These are phyloP conservation scores for Trachops cirrhosus DNA, from an alignment of 2,797 vertebrate genomes.

Conservation along the genomic window DNA sequence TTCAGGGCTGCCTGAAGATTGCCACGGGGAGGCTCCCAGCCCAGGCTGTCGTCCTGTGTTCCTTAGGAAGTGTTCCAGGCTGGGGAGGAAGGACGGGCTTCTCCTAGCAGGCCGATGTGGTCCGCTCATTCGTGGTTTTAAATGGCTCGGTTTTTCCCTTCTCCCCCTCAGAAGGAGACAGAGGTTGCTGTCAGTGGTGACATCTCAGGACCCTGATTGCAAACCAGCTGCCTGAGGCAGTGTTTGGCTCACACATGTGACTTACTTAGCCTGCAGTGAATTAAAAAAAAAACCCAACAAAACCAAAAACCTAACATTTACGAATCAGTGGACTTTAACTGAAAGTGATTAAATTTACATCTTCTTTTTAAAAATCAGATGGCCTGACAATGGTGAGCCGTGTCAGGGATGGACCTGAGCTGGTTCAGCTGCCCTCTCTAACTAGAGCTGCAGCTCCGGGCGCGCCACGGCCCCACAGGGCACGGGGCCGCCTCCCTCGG, in stretches of 20 bases:
- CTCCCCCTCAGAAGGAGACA: background rate
- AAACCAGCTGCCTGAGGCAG: background rate
- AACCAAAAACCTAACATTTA: background rate
- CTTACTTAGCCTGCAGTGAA: background rate
- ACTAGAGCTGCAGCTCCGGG: accelerated
- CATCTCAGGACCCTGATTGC: background rate
- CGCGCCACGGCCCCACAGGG: accelerated
- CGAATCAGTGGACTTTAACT: background rate
- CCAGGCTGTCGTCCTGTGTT: background rate
- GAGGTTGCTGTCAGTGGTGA: slow-evolving; percentile 1
- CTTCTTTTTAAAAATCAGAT: background rate
- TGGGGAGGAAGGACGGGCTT: background rate
- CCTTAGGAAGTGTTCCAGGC: background rate
- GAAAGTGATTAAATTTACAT: background rate
- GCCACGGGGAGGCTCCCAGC: background rate
- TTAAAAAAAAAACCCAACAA: too few species aligned
- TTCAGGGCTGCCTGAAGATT: background rate
- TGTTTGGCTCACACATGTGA: slow-evolving; percentile 46
- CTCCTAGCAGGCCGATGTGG: background rate
- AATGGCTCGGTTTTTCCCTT: background rate
- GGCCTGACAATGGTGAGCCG: background rate
- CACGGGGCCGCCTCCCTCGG: too few species aligned
- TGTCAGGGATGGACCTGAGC: background rate
- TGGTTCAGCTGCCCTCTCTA: background rate
- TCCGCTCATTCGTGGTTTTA: background rate